A percentile compares a stretch with the other conserved stretches of the same genome.
Evolutionary conservation across 2,113 vertebrate genomes (phyloP).

Genomic region (Rana temporaria): DNA sequence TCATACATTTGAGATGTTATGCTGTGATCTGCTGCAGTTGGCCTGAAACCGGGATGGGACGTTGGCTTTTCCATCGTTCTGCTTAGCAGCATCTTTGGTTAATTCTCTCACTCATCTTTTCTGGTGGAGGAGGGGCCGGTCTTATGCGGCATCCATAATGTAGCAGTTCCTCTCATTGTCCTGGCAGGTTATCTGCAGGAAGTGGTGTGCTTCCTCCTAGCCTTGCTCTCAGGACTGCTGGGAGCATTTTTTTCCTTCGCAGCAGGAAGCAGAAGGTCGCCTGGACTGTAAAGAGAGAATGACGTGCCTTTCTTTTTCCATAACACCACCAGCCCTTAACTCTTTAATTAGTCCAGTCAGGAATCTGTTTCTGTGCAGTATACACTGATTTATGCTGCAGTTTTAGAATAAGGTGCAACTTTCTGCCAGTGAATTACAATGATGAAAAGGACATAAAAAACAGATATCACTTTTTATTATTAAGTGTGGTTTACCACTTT

Average conservation of each 20-base stretch:
- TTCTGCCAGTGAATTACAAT: no score
- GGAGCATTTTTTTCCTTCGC: constrained; percentile 32
- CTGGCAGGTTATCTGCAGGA: constrained; percentile 51
- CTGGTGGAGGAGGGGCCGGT: constrained; percentile 25
- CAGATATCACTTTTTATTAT: no score
- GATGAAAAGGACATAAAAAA: no score
- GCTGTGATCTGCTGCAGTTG: neutral
- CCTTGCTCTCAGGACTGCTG: constrained; percentile 44
- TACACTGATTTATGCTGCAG: no score
- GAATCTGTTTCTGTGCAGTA: neutral
- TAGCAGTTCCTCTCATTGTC: constrained; percentile 61
- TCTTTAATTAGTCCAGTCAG: neutral
- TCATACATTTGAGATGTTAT: neutral
- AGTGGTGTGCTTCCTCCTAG: constrained; percentile 58
- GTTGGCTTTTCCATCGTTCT: neutral
- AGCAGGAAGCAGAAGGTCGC: constrained; percentile 58
- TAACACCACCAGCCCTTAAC: constrained; percentile 36
- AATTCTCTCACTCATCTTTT: constrained; percentile 11
- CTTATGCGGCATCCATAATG: constrained; percentile 17
- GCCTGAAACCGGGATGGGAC: neutral
- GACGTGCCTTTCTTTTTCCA: constrained; percentile 40
- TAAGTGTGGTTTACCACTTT: no score
- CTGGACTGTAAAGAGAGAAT: constrained; percentile 42
- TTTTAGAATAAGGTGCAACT: no score
- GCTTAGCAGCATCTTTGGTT: constrained; percentile 3